Base-by-base conservation (phyloP, 2,888 invertebrate species). In the Gari tellinella region DNA sequence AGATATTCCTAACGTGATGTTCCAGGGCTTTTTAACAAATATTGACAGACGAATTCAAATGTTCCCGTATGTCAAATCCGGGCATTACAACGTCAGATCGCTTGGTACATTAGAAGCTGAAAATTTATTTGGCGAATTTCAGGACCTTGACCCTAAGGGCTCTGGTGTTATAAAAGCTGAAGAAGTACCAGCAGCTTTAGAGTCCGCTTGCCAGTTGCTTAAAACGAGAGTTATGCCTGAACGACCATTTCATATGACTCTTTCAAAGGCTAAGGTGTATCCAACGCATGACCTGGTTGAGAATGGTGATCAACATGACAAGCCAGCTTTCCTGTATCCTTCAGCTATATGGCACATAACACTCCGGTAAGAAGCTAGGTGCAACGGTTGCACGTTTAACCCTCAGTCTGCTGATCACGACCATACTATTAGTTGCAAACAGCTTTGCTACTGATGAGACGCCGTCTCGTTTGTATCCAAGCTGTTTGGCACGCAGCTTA, bases 141-240 rank as follows among this genome's bases (percentile, higher is more conserved):
- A 67, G n/a, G 73, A 74, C 31, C 45, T 68, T 7, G 73, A 74
- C 46, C 73, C 73, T 14, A 63, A 62, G 43, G 55, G 72, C 7
- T 48, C 61, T n/a, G 72, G 76, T 5, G 76, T 76, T 14, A 61
- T 76, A 3, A 53, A 48, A 51, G 51, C 76, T 8, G 76, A 76
- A 10, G 64, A 72, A 8, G 51, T 68, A n/a, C 63, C 55, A 8
- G 46, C 2, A 17, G 76, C 67, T 15, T 8, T 72, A 5, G 46
- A 51, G 38, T 41, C 56, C 3, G 76, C 76, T 4, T 57, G 66
- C 38, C 43, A 75, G 41, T 17, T 75, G 8, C 23, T 45, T 1
- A 2, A 17, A 4, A 41, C 55, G 17, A 37, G 63, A 48, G 25
- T 68, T n/a, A 31, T 25, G 23, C 52, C 61, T n/a, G 45, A 69